Conservation (phyloP, 1,140 invertebrate genomes). For the Hesperophylax magnus region DNA sequence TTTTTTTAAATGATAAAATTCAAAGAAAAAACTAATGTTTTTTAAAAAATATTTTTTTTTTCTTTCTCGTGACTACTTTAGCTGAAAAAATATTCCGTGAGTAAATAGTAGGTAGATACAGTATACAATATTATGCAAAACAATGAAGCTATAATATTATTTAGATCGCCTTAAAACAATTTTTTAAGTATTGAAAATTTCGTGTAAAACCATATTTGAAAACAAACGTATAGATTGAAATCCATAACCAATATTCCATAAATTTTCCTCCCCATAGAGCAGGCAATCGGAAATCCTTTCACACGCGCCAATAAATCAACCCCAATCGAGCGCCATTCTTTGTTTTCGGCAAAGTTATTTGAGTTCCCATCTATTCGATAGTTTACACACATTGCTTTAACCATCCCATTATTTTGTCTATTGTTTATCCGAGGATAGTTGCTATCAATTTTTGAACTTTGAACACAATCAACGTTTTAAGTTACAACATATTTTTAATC, state of each 20-base stretch:
- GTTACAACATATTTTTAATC: not conserved
- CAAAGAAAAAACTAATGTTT: not conserved
- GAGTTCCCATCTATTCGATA: too few species aligned
- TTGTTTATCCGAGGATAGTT: not conserved
- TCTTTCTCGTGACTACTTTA: not conserved
- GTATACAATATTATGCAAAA: too few species aligned
- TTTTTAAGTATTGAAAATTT: too few species aligned
- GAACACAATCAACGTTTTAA: too few species aligned
- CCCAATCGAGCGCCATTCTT: slow-evolving; percentile 19
- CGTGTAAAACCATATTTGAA: too few species aligned
- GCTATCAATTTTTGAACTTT: slow-evolving; percentile 19
- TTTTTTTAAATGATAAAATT: not conserved
- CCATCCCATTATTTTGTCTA: not conserved
- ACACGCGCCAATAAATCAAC: slow-evolving; percentile 17
- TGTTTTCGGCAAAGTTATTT: slow-evolving; percentile 35
- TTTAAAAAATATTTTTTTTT: not conserved
- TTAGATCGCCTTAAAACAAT: too few species aligned
- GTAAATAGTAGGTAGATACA: too few species aligned
- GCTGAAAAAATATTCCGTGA: too few species aligned
- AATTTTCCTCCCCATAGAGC: slow-evolving; percentile 14
- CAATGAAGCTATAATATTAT: too few species aligned
- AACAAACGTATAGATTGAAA: not conserved
- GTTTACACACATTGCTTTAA: too few species aligned
- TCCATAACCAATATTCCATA: slow-evolving; percentile 29
- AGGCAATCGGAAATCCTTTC: slow-evolving; percentile 17